Evolutionary conservation across 1,140 invertebrate genomes (phyloP), one percentile per base, ranked within the genome.

Genomic region (Patella vulgata): DNA sequence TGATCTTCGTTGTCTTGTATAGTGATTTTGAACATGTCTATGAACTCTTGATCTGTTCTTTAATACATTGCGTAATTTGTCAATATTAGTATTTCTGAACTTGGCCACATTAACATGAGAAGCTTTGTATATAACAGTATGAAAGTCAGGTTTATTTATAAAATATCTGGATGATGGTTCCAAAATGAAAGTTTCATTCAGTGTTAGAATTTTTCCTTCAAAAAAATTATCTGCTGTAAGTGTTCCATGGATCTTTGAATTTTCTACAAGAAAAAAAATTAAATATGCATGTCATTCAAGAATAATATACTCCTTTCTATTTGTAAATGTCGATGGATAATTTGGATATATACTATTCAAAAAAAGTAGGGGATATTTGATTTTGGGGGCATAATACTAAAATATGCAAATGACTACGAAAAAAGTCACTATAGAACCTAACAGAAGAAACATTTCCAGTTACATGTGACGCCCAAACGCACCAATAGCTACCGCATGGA

Each of bases 211-310:
- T 25, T 91, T 91, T 19, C 94, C 95, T 80, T 97, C 94, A 78
- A 97, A 93, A 25, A 95, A 85, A 58, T 95, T 95, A 52, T 94
- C 90, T 47, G 88, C 86, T 56, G 93, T 95, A 47, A 97, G 87
- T 60, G 96, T 85, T 25, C 94, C 95, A 73, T 93, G 90, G 28
- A 96, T 93, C 54, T 88, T 79, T n/a, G 93, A 90, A n/a, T 87
- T 85, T 55, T n/a, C n/a, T n/a, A n/a, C n/a, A n/a, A n/a, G n/a
- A n/a, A n/a, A n/a, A n/a, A n/a, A n/a, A n/a, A n/a, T n/a, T n/a
- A n/a, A n/a, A n/a, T n/a, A n/a, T n/a, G n/a, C n/a, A n/a, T n/a
- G n/a, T n/a, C n/a, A n/a, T n/a, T n/a, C n/a, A n/a, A n/a, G n/a
- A n/a, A n/a, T n/a, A n/a, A n/a, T n/a, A n/a, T n/a, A n/a, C n/a